These are phyloP conservation scores for Haemorhous mexicanus DNA, from an alignment of 2,113 vertebrate species.

Conservation along the genomic window DNA sequence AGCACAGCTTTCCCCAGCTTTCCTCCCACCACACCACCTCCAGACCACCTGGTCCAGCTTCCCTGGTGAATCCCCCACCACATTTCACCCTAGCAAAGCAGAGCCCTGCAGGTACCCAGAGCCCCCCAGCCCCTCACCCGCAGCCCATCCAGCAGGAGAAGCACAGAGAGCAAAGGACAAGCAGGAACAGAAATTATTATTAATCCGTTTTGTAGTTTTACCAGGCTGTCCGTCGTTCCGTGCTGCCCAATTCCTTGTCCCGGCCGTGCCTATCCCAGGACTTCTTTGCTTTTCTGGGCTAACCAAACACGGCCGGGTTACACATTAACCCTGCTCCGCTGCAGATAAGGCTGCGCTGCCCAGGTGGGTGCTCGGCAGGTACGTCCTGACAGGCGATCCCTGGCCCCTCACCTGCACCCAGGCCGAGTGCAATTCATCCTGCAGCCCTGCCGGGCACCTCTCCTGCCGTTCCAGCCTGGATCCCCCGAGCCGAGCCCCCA, in stretches of 20 bases:
- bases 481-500: neutral
- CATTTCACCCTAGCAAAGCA: neutral
- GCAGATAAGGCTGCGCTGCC: neutral
- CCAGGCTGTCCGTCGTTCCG: neutral
- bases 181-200: neutral
- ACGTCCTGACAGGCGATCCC: fast-evolving
- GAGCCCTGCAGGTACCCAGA: neutral
- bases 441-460: neutral
- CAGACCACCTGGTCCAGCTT: neutral
- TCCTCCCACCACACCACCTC: neutral
- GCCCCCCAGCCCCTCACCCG: neutral
- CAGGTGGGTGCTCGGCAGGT: neutral
- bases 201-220: neutral
- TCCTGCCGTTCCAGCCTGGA: fast-evolving
- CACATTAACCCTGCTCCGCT: constrained; percentile 59
- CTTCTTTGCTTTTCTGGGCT: constrained; percentile 3
- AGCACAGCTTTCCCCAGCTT: neutral
- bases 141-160: neutral
- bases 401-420: neutral
- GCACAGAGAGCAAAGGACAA: neutral
- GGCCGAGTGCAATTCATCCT: neutral
- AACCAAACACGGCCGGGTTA: constrained; percentile 56
- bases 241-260: neutral
- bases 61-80: neutral
- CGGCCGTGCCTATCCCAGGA: neutral